phyloP scores from a whole-genome alignment of 2,888 invertebrate genomes.

The Steinernema scapterisci region DNA sequence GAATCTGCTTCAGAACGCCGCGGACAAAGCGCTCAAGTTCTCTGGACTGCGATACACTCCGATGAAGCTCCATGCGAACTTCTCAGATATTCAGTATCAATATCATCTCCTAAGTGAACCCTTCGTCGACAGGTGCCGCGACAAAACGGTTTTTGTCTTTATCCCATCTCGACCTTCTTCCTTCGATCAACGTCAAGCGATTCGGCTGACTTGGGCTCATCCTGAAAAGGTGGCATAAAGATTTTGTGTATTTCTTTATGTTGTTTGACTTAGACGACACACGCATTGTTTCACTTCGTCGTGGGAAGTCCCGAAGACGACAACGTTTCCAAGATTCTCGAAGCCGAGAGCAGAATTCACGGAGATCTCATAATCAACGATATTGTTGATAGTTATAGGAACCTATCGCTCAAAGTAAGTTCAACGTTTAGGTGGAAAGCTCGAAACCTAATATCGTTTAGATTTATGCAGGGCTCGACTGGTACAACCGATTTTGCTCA shows the following conservation, averaged over 20 bases:
- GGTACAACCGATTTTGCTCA: conserved; percentile 40
- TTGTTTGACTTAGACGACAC: background rate
- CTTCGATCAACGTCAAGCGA: conserved; percentile 5
- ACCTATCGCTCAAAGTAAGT: conserved; percentile 40
- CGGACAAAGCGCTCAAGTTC: background rate
- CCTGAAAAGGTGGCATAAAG: background rate
- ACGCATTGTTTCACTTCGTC: background rate
- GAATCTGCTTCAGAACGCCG: background rate
- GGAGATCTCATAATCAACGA: conserved; percentile 39
- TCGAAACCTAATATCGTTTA: conserved; percentile 20
- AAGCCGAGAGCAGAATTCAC: background rate
- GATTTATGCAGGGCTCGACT: conserved; percentile 38
- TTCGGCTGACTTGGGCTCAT: conserved; percentile 9
- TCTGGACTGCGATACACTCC: background rate
- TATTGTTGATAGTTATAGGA: conserved; percentile 39
- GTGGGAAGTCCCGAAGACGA: background rate
- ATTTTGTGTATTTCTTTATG: background rate
- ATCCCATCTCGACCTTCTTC: conserved; percentile 2
- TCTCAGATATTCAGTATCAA: background rate
- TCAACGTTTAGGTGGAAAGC: too few relatives aligned
- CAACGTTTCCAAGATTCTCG: background rate
- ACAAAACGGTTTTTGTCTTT: conserved; percentile 1
- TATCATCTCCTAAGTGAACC: background rate
- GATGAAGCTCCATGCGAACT: background rate
- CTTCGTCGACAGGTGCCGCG: background rate